These are phyloP conservation scores for Plagiodera versicolora DNA, from an alignment of 2,888 invertebrate genomes.

Conservation along the genomic window DNA sequence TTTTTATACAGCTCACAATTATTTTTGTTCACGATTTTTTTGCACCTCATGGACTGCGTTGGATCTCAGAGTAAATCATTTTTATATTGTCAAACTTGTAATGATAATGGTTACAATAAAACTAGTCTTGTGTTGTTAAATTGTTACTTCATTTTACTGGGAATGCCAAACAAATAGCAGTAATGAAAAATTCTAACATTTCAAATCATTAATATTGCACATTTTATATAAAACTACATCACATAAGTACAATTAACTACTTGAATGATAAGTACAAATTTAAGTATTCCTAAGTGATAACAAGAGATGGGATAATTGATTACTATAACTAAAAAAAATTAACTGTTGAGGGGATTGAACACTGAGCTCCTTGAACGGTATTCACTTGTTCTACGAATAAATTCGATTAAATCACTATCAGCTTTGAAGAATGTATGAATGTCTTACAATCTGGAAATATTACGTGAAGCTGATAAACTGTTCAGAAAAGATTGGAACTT, in stretches of 20 bases:
- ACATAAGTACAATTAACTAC: slow-evolving; percentile 12
- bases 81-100: slow-evolving; percentile 40
- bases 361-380: too few species aligned
- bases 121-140: slow-evolving; percentile 49
- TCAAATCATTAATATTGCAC: neutral
- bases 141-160: slow-evolving; percentile 10
- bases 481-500: too few species aligned
- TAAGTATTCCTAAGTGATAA: too few species aligned
- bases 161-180: neutral
- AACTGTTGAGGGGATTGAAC: too few species aligned
- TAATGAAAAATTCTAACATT: neutral
- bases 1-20: slow-evolving; percentile 18
- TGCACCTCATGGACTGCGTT: slow-evolving; percentile 33
- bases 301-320: too few species aligned
- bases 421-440: too few species aligned
- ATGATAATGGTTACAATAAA: slow-evolving; percentile 45
- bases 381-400: too few species aligned
- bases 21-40: slow-evolving; percentile 24
- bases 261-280: neutral
- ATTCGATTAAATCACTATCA: too few species aligned
- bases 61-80: slow-evolving; percentile 33
- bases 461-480: too few species aligned
- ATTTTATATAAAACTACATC: slow-evolving; percentile 12
- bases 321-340: too few species aligned
- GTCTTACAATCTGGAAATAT: too few species aligned